These are phyloP conservation scores for Spermophilus dauricus DNA, from an alignment of 2,113 vertebrate species.

Conservation along the genomic window DNA sequence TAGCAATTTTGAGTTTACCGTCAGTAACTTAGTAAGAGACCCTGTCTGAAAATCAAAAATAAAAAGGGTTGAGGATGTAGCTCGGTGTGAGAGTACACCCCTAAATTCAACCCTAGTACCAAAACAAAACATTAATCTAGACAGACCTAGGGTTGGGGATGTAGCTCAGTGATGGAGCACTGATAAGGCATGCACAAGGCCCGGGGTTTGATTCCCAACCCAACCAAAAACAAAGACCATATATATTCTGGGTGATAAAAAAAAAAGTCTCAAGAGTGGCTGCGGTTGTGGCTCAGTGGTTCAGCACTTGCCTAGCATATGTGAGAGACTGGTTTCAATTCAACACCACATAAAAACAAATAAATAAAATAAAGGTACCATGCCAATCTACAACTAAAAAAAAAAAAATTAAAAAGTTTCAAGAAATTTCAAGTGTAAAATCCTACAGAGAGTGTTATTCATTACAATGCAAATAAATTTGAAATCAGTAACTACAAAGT, in stretches of 20 bases:
- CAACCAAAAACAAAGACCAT: neutral
- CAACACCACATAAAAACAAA: too few species aligned
- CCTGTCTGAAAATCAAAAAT: too few species aligned
- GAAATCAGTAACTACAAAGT: neutral
- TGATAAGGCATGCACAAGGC: neutral
- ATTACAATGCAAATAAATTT: neutral
- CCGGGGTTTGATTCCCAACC: neutral
- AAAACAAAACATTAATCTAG: neutral
- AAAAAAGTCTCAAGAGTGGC: neutral
- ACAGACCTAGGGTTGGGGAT: neutral
- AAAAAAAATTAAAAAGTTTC: neutral
- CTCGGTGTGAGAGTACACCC: too few species aligned
- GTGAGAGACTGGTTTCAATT: too few species aligned
- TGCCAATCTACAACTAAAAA: neutral
- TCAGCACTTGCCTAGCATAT: too few species aligned
- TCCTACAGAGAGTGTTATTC: neutral
- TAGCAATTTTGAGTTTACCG: neutral
- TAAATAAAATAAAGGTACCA: too few species aligned
- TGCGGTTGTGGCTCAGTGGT: too few species aligned
- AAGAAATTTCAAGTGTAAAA: slow-evolving; percentile 21
- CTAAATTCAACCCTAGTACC: too few species aligned
- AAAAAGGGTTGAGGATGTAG: too few species aligned
- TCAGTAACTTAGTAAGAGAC: neutral
- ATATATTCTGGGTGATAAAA: neutral
- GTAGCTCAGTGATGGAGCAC: neutral